Conservation (phyloP, 2,797 vertebrate genomes). For the Podarcis siculus region DNA sequence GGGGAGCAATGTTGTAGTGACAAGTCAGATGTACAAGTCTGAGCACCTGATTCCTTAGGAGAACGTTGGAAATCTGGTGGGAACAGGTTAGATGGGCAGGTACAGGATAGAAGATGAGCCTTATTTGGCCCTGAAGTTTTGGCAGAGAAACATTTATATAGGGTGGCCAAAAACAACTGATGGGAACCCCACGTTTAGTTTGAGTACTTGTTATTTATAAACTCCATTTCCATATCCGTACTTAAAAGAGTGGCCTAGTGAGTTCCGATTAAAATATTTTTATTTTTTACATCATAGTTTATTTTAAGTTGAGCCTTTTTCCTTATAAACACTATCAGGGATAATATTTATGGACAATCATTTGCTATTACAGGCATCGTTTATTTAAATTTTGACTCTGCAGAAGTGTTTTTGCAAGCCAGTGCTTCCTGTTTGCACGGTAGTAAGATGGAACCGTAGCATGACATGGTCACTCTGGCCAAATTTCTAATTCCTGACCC, state of each 20-base stretch:
- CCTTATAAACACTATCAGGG: constrained; percentile 2
- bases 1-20: neutral
- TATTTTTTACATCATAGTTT: neutral
- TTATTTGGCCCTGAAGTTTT: neutral
- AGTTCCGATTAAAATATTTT: constrained; percentile 9
- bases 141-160: neutral
- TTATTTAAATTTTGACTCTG: constrained; percentile 21
- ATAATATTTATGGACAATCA: constrained; percentile 25
- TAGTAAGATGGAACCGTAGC: neutral
- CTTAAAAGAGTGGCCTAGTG: neutral
- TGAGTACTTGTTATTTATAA: neutral
- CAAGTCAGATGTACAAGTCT: neutral
- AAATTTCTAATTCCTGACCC: constrained; percentile 4
- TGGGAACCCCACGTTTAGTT: neutral
- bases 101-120: neutral
- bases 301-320: neutral
- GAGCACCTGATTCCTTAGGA: too few relatives aligned
- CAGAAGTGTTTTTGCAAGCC: constrained; percentile 8
- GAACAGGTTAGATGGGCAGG: neutral
- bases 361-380: neutral
- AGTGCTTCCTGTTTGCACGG: constrained; percentile 7
- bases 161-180: neutral
- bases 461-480: neutral
- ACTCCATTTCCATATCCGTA: neutral
- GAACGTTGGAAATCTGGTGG: neutral